A percentile compares a stretch with the other conserved stretches of the same genome.
These are phyloP conservation scores for Lasius platythorax DNA, from an alignment of 2,888 invertebrate genomes.

Conservation along the genomic window DNA sequence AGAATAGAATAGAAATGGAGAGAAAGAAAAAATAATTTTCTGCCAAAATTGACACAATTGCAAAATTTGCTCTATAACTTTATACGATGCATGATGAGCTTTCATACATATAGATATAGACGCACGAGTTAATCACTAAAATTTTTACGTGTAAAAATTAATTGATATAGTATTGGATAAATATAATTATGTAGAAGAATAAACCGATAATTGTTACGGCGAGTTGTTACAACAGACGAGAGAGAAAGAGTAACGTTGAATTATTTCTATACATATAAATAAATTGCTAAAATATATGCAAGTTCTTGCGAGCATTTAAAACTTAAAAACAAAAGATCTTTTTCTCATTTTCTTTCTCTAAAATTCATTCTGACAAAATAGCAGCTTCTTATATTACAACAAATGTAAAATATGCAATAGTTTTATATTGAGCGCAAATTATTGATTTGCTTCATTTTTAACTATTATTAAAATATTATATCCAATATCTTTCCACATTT, in stretches of 20 bases:
- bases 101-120: neutral
- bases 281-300: neutral
- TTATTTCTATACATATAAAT: neutral
- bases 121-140: neutral
- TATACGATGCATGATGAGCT: neutral
- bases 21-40: neutral
- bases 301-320: neutral
- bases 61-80: neutral
- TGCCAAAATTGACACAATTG: neutral
- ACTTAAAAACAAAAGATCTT: neutral
- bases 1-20: neutral
- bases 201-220: neutral
- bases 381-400: neutral
- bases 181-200: neutral
- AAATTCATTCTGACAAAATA: neutral
- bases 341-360: neutral
- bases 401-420: neutral
- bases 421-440: conserved; percentile 11
- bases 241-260: neutral
- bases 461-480: conserved; percentile 23
- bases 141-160: neutral
- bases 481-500: neutral
- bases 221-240: neutral
- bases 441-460: conserved; percentile 16
- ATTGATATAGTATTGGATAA: neutral